Conservation (phyloP, 2,797 vertebrate species). For the Pteropus rufus region DNA sequence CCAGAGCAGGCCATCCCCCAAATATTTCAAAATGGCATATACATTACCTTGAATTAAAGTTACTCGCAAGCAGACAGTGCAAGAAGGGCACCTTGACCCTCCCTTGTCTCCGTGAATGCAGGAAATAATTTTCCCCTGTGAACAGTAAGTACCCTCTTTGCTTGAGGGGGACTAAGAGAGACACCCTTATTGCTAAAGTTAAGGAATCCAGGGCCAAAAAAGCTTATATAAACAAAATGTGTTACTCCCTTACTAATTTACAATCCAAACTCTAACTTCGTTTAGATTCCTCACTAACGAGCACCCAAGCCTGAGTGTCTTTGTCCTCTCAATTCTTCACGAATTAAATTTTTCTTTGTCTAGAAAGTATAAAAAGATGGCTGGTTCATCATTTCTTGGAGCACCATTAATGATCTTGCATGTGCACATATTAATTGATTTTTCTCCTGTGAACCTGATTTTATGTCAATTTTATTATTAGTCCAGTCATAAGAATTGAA, state of each 20-base stretch:
- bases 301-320: background rate
- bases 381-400: background rate
- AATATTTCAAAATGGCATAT: background rate
- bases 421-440: background rate
- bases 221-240: background rate
- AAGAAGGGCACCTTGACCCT: background rate
- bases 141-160: background rate
- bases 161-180: background rate
- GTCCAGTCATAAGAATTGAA: background rate
- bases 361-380: background rate
- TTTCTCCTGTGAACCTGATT: background rate
- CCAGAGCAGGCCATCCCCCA: background rate
- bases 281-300: background rate
- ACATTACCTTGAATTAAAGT: background rate
- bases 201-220: background rate
- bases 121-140: background rate
- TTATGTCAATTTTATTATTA: background rate
- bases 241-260: background rate
- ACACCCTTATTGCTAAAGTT: background rate
- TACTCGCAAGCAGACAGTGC: background rate
- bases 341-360: background rate
- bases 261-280: background rate
- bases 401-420: background rate
- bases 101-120: background rate
- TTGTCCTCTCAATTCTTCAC: background rate